phyloP scores from a whole-genome alignment of 2,113 vertebrate species.

The Dasypus novemcinctus region DNA sequence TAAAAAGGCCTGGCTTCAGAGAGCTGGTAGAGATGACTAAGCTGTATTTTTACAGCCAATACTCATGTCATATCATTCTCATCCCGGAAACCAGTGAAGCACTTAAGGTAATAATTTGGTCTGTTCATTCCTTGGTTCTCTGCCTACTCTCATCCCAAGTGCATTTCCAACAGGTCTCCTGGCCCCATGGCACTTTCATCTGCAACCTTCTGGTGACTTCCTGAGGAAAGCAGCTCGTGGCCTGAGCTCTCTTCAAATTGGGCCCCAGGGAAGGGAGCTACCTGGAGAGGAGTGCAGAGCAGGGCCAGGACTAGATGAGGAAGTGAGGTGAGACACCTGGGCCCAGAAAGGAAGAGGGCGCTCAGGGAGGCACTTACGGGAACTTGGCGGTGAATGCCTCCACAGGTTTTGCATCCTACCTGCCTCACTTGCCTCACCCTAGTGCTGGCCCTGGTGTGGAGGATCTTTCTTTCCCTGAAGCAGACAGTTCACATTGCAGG shows the following conservation, averaged over 20 bases:
- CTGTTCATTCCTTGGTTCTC: constrained; percentile 14
- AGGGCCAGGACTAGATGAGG: not conserved
- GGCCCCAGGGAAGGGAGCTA: not conserved
- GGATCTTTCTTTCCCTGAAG: not conserved
- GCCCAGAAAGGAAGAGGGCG: not conserved
- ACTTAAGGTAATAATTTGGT: constrained; percentile 17
- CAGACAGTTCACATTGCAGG: not conserved
- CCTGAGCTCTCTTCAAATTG: not conserved
- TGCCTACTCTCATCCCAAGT: not conserved
- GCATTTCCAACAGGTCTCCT: not conserved
- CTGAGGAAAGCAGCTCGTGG: not conserved
- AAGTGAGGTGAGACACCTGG: no score
- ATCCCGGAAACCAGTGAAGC: constrained; percentile 23
- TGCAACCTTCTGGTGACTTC: not conserved
- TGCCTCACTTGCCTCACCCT: not conserved
- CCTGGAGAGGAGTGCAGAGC: not conserved
- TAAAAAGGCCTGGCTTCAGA: not conserved
- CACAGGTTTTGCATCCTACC: not conserved
- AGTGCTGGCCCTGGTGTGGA: not conserved
- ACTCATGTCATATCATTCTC: not conserved
- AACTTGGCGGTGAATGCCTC: not conserved
- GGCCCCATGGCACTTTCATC: not conserved
- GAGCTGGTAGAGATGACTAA: constrained; percentile 34
- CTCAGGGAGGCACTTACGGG: accelerated
- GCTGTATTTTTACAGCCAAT: not conserved